Base-by-base conservation (phyloP, 2,888 invertebrate genomes). In the Oscheius myriophilus region DNA sequence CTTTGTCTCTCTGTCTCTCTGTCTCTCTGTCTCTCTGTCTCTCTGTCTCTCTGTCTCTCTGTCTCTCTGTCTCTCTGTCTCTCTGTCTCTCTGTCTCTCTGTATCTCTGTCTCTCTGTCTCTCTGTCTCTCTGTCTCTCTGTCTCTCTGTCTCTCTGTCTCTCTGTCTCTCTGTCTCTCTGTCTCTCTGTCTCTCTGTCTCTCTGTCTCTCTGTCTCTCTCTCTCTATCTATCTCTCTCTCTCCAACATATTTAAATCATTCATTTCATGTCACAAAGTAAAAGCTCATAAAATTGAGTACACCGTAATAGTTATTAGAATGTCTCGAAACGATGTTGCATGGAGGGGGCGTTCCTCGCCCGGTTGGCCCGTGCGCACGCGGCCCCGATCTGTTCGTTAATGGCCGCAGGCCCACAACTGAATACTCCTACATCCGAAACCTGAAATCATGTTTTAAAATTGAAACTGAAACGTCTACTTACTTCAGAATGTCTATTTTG, bases 281-380 rank as follows among this genome's bases (percentile, higher is more conserved):
- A 58, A 45, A 42, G 42, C 58, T 58, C 43, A 23, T 6, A n/a
- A n/a, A 58, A 12, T 41, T 46, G 25, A 3, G 33, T 39, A 61
- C n/a, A 45, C 49, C 61, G 58, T 58, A 58, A 4, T 25, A 42
- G 23, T 45, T 49, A 18, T 64, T 81, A 85, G 71, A 85, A 85
- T 14, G 85, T 85, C 69, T 85, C 85, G 69, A 85, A 85, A 23
- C 85, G 80, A 76, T 85, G 85, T 2, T 75, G 75, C 69, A 85
- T 84, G 9, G 83, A 82, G 1, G 85, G 82, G 21, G 85, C 85
- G 57, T 85, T 78, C 21, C 85, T 70, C 39, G 76, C 70, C 86
- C 94, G 92, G 89, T 97, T 97, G 69, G 96, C 95, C 87, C 95
- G 93, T 87, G 96, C 95, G 87, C 96, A 97, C 16, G 96, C 95